Conservation (phyloP, 2,113 vertebrate genomes). For the Chelonoidis abingdonii region DNA sequence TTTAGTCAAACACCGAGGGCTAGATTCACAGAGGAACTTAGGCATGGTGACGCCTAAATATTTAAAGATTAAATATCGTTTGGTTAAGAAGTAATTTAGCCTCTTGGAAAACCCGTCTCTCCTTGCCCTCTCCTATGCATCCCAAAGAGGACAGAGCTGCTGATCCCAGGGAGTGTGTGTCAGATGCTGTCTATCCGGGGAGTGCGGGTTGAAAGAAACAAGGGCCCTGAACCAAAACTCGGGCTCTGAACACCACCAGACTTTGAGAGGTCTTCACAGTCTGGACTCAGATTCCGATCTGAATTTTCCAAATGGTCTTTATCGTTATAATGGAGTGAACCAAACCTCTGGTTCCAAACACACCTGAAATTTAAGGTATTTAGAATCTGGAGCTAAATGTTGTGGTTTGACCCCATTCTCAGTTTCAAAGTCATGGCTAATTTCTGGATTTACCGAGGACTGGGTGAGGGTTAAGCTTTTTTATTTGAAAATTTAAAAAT, state of each 20-base stretch:
- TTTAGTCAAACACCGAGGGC: not conserved
- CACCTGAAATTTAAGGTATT: not conserved
- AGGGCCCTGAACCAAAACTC: not conserved
- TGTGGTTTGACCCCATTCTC: not conserved
- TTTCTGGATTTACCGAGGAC: not conserved
- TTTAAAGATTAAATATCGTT: not conserved
- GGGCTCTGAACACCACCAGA: not conserved
- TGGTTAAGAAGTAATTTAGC: not conserved
- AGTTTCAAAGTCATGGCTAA: not conserved
- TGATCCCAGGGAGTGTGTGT: not conserved
- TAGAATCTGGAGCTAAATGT: not conserved
- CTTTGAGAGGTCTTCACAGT: not conserved
- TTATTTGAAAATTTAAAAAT: not conserved
- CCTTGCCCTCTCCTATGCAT: not conserved
- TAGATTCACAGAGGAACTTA: not conserved
- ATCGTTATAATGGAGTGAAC: not conserved
- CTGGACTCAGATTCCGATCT: not conserved
- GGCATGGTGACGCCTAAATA: not conserved
- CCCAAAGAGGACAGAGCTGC: not conserved
- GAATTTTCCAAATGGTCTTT: not conserved
- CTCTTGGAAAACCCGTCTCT: not conserved
- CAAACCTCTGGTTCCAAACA: not conserved
- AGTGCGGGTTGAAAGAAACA: not conserved
- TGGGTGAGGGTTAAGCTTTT: not conserved
- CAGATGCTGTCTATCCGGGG: not conserved